Conservation (phyloP, 2,888 invertebrate genomes). For the Heliconius hortense region DNA sequence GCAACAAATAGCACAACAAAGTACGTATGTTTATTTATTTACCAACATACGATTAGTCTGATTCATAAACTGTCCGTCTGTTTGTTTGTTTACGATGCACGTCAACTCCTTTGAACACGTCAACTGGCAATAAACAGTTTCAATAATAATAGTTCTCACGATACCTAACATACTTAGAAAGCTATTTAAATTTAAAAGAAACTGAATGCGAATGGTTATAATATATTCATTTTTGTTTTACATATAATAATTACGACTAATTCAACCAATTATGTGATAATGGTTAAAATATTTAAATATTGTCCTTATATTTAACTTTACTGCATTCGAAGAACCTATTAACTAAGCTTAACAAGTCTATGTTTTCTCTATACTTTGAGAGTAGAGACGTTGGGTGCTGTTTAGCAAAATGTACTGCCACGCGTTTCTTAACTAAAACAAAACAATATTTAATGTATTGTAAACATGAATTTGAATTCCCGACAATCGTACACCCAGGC, state of each 20-base stretch:
- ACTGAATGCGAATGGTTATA: neutral
- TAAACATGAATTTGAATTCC: neutral
- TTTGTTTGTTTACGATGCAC: slow-evolving; percentile 32
- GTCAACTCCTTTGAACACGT: slow-evolving; percentile 24
- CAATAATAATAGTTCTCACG: slow-evolving; percentile 21
- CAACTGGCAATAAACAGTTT: slow-evolving; percentile 36
- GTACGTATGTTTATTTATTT: slow-evolving; percentile 7
- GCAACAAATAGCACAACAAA: neutral
- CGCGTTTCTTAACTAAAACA: neutral
- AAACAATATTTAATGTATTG: neutral
- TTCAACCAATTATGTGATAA: neutral
- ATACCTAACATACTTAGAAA: slow-evolving; percentile 5
- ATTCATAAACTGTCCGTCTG: slow-evolving; percentile 36
- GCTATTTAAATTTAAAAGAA: slow-evolving; percentile 12
- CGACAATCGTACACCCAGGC: neutral
- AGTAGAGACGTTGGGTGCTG: neutral
- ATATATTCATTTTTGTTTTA: slow-evolving; percentile 2
- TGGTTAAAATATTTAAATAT: neutral
- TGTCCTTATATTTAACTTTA: neutral
- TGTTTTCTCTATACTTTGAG: neutral
- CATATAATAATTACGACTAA: neutral
- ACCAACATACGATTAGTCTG: slow-evolving; percentile 26
- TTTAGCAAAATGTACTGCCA: neutral
- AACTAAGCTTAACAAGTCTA: neutral
- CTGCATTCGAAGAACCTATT: neutral